These are phyloP conservation scores for Myiozetetes cayanensis DNA, from an alignment of 2,113 vertebrate species.

Conservation along the genomic window DNA sequence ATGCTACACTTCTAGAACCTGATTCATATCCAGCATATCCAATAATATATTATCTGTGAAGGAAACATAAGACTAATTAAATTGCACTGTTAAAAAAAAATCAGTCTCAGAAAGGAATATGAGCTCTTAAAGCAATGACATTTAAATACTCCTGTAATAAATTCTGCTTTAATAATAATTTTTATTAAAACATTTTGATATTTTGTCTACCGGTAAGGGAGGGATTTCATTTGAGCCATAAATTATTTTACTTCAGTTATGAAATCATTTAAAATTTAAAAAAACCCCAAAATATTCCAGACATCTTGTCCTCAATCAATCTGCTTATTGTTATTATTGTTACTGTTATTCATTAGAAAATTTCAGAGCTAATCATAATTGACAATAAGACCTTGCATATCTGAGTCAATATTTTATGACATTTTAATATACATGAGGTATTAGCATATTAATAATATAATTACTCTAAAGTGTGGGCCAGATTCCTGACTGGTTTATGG, in stretches of 20 bases:
- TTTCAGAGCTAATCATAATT: conserved; percentile 33
- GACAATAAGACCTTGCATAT: conserved; percentile 23
- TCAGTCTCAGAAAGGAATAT: neutral
- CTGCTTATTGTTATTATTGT: conserved; percentile 42
- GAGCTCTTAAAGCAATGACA: neutral
- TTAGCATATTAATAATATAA: conserved; percentile 23
- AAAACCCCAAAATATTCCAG: neutral
- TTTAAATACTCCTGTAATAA: neutral
- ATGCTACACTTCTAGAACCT: neutral
- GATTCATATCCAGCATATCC: neutral
- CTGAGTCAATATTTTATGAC: conserved; percentile 49
- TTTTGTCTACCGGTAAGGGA: neutral
- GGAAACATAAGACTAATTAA: neutral
- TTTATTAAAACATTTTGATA: neutral
- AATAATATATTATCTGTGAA: neutral
- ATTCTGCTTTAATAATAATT: neutral
- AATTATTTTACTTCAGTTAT: neutral
- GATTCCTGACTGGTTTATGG: neutral
- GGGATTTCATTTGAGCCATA: neutral
- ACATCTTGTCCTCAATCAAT: neutral
- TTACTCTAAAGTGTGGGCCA: neutral
- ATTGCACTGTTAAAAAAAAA: neutral
- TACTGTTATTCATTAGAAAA: conserved; percentile 29
- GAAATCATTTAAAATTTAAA: neutral
- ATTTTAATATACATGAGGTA: conserved; percentile 16